phyloP scores from a whole-genome alignment of 92 coral and sea anemone genomes.

The Porites rus region DNA sequence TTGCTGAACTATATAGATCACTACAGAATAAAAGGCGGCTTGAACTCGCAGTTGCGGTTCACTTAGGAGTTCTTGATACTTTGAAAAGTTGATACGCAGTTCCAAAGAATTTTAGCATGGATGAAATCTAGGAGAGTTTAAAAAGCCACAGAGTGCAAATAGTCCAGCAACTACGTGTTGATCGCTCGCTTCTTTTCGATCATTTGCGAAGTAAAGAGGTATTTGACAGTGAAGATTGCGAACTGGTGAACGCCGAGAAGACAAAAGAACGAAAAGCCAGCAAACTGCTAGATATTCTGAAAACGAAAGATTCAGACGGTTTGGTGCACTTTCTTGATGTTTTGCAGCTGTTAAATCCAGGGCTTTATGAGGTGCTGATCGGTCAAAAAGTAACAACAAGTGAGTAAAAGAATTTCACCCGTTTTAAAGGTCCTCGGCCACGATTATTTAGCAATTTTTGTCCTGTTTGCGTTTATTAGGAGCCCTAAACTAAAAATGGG shows the following conservation, averaged over 20 bases:
- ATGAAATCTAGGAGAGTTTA: constrained; percentile 18
- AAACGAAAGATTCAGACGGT: constrained; percentile 37
- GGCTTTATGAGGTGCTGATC: constrained; percentile 52
- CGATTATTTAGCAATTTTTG: too few species aligned
- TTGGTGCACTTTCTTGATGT: constrained; percentile 47
- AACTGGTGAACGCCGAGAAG: constrained; percentile 38
- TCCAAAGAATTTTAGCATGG: background rate
- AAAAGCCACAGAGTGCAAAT: constrained; percentile 35
- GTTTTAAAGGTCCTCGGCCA: background rate
- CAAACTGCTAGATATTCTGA: constrained; percentile 45
- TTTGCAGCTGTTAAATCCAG: constrained; percentile 45
- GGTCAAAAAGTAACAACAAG: constrained; percentile 45
- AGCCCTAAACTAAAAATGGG: too few species aligned
- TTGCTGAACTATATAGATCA: too few species aligned
- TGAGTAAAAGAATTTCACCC: constrained; percentile 6
- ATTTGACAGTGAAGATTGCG: constrained; percentile 49
- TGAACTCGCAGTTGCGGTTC: too few species aligned
- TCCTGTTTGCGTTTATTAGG: too few species aligned
- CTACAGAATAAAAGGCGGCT: too few species aligned
- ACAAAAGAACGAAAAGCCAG: constrained; percentile 53
- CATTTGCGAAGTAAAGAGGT: constrained; percentile 55
- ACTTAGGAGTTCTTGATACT: background rate
- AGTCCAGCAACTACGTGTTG: constrained; percentile 41
- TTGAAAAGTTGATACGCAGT: background rate
- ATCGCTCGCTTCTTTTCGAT: constrained; percentile 53